Evolutionary conservation across 2,797 vertebrate species (phyloP).

Genomic region (Acipenser ruthenus): DNA sequence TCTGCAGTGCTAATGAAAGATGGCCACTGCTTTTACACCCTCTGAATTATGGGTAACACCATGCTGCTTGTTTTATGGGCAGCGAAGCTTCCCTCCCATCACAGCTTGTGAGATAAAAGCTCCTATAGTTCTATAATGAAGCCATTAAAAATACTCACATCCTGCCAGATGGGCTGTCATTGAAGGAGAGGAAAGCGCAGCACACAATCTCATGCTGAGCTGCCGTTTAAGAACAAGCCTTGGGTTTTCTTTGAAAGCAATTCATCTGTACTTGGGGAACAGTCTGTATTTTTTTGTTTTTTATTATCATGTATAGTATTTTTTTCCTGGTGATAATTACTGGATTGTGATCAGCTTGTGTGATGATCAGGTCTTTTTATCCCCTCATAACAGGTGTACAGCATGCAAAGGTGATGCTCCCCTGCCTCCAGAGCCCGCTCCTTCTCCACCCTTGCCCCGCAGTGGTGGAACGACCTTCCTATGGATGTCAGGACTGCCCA

Average conservation of each 20-base stretch:
- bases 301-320: too few relatives aligned
- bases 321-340: too few relatives aligned
- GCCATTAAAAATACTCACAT: constrained; percentile 57
- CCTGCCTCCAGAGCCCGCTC: too few relatives aligned
- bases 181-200: constrained; percentile 23
- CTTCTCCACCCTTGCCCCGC: too few relatives aligned
- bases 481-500: too few relatives aligned
- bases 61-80: constrained; percentile 28
- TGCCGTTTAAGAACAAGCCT: constrained; percentile 18
- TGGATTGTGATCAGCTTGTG: too few relatives aligned
- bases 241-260: constrained; percentile 6
- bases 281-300: too few relatives aligned
- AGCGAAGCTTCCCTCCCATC: constrained; percentile 32
- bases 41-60: constrained; percentile 24
- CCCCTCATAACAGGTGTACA: too few relatives aligned
- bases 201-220: background rate
- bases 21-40: constrained; percentile 40
- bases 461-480: too few relatives aligned
- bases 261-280: background rate
- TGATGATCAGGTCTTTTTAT: too few relatives aligned
- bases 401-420: too few relatives aligned
- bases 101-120: constrained; percentile 31
- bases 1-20: constrained; percentile 49
- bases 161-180: constrained; percentile 57
- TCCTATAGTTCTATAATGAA: constrained; percentile 44